Evolutionary conservation across 2,113 vertebrate species (phyloP), one percentile per base, ranked within the genome.

Genomic region (Anser brachyrhynchus): DNA sequence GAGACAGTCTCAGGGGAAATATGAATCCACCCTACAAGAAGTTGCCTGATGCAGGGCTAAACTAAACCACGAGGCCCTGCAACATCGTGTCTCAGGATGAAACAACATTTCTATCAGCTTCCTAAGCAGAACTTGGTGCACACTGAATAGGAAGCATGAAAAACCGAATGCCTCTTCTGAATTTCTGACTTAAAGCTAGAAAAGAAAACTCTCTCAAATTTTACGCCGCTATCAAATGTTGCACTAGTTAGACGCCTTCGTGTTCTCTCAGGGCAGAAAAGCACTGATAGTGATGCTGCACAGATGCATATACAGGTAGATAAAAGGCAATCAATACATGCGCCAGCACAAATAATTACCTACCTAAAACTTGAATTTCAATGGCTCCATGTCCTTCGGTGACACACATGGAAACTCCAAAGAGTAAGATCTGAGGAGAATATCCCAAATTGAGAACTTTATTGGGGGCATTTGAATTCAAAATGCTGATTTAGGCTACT

Each of bases 341-440:
- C 97, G 97, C 98, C 97, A 97, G 98, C 93, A 97, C 97, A 97
- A 97, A 97, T 93, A 97, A 82, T 97, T 97, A 98, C 97, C 97
- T 97, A 98, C 97, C 97, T 97, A 98, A 97, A 97, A 98, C 97
- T 97, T 97, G 97, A 95, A 98, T 97, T 97, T 97, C 97, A 98
- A 97, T 97, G 97, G 96, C 96, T 98, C 96, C 97, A 91, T 97
- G 97, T 96, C 97, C 97, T 98, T 98, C 98, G 96, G 94, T 97
- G 97, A 97, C 97, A 98, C 81, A 97, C 96, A 98, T 95, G 97
- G 97, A 91, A 98, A 96, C 94, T 97, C 97, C 98, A 98, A 98
- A 98, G 95, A 98, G 97, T 97, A 97, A 97, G 97, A 98, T 97
- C 97, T 98, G 94, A 97, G 98, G 98, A 98, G 96, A 98, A 98